phyloP scores from a whole-genome alignment of 2,797 vertebrate genomes.

The Anisognathus igniventris region DNA sequence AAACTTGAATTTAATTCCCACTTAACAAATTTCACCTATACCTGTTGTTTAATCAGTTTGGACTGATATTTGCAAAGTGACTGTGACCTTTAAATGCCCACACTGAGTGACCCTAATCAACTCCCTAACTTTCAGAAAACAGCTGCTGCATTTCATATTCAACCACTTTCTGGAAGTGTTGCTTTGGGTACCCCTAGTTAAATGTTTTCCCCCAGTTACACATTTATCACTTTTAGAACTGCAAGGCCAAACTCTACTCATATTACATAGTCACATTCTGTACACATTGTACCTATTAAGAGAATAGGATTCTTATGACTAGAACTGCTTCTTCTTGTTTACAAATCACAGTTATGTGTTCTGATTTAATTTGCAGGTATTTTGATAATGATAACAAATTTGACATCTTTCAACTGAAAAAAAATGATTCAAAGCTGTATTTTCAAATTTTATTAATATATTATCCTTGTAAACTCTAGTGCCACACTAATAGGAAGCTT shows the following conservation, averaged over 20 bases:
- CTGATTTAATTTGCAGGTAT: not conserved
- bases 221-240: not conserved
- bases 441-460: not conserved
- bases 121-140: not conserved
- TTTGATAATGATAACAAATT: not conserved
- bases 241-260: not conserved
- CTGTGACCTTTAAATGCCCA: not conserved
- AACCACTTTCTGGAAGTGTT: not conserved
- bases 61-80: not conserved
- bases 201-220: not conserved
- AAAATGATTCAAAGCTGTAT: not conserved
- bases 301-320: not conserved
- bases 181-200: not conserved
- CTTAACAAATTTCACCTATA: not conserved
- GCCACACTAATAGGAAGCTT: not conserved
- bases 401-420: not conserved
- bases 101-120: not conserved
- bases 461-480: not conserved
- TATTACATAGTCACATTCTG: not conserved
- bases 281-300: not conserved
- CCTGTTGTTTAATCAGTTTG: not conserved
- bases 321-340: not conserved
- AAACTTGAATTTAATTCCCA: not conserved
- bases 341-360: not conserved
- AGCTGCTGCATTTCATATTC: not conserved